Conservation (phyloP, 35 echinoderm and acorn worm genomes). For the Ptychodera flava region DNA sequence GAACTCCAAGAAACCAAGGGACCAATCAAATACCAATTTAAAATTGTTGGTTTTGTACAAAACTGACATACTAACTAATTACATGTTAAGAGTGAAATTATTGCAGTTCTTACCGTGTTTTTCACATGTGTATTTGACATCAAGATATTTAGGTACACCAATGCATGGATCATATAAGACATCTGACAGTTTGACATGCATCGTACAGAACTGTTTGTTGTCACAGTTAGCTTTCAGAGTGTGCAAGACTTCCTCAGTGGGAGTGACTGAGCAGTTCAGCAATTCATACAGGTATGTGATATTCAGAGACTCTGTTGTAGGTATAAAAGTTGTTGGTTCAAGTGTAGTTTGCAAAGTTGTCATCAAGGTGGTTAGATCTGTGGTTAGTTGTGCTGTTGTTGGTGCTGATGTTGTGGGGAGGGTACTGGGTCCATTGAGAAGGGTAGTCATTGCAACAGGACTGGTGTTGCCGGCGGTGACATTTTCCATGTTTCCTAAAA, state of each 20-base stretch:
- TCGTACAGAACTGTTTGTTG: conserved; percentile 61
- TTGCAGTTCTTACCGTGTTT: conserved; percentile 58
- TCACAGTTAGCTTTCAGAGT: conserved; percentile 77
- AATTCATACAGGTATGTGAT: background rate
- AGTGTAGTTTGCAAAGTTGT: background rate
- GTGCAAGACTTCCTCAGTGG: conserved; percentile 25
- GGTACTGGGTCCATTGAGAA: too few relatives aligned
- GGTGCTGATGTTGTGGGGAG: background rate
- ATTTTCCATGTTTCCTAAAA: too few relatives aligned
- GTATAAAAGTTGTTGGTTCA: background rate
- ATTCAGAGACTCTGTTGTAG: background rate
- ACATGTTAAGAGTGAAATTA: too few relatives aligned
- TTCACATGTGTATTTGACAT: conserved; percentile 62
- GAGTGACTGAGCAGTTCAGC: background rate
- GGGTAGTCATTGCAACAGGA: background rate
- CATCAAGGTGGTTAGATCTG: background rate
- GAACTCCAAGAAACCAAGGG: too few relatives aligned
- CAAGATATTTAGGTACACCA: conserved; percentile 63
- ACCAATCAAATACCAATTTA: too few relatives aligned
- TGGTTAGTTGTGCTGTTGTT: background rate
- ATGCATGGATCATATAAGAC: conserved; percentile 45
- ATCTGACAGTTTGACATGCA: conserved; percentile 51
- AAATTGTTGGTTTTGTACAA: too few relatives aligned
- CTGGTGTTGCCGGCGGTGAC: background rate
- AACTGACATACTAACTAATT: too few relatives aligned